phyloP scores from a whole-genome alignment of 2,888 invertebrate species.

The Unio pictorum region DNA sequence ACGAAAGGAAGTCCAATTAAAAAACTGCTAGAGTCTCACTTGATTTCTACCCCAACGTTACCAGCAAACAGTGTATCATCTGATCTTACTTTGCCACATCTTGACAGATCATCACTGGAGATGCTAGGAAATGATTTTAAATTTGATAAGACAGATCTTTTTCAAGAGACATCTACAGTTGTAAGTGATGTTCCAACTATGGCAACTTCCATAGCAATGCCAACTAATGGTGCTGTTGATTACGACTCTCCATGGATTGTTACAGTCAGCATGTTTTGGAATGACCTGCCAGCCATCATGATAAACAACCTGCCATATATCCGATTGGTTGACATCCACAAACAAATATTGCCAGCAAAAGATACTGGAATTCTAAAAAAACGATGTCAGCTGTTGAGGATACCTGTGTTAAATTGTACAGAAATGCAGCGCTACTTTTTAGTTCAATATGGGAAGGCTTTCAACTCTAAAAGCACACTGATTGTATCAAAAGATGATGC shows the following conservation, averaged over 20 bases:
- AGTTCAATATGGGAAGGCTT: slow-evolving; percentile 69
- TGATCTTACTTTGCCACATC: slow-evolving; percentile 25
- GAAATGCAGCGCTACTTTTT: slow-evolving; percentile 71
- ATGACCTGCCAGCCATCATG: slow-evolving; percentile 70
- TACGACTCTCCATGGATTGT: slow-evolving; percentile 62
- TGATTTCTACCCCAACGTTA: neutral
- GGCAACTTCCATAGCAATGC: slow-evolving; percentile 4
- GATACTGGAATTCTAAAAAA: slow-evolving; percentile 71
- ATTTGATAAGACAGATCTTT: slow-evolving; percentile 40
- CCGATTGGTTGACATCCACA: slow-evolving; percentile 70
- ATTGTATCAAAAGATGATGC: slow-evolving; percentile 68
- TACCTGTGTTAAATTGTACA: slow-evolving; percentile 66
- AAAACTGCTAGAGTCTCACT: slow-evolving; percentile 6
- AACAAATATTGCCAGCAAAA: slow-evolving; percentile 70
- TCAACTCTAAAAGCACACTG: slow-evolving; percentile 69
- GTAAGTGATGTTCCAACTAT: slow-evolving; percentile 16
- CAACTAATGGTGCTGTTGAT: slow-evolving; percentile 22
- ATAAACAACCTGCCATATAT: slow-evolving; percentile 66
- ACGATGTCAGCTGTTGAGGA: slow-evolving; percentile 66
- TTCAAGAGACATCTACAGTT: slow-evolving; percentile 34
- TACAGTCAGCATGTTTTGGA: slow-evolving; percentile 70
- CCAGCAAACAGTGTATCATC: slow-evolving; percentile 1
- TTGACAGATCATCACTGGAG: slow-evolving; percentile 42
- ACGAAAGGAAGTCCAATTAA: too few relatives aligned
- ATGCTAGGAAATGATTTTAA: slow-evolving; percentile 40